Evolutionary conservation across 1,140 invertebrate genomes (phyloP), one percentile per base, ranked within the genome.

Genomic region (Aporrectodea caliginosa): DNA sequence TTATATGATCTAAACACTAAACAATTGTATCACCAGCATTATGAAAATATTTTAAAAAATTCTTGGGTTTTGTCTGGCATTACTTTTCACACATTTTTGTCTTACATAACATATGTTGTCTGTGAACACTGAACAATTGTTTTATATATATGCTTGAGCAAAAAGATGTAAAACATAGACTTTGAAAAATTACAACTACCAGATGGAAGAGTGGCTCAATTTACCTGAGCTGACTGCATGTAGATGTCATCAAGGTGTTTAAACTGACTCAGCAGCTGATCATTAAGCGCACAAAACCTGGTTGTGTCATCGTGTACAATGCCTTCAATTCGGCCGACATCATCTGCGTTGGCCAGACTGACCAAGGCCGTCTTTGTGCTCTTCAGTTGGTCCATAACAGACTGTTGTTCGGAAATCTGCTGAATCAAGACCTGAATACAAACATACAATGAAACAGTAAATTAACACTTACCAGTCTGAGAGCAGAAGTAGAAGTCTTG

Each of bases 341-440:
- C 96, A 69, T 96, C 94, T 2, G 95, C 93, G 70, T 93, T 93
- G 80, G 94, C 94, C 0, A 99, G 89, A 69, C 92, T 91, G 12
- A 94, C 91, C 0, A 99, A 88, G 34, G 95, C 95, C 83, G 94
- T 93, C 0, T 96, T 90, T 1, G 97, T 98, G 87, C 98, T 98
- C 85, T 98, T 97, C 16, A 99, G 90, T 87, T 97, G 96, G 84
- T 99, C 96, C 1, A 99, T 91, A 14, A 98, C 88, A 1, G 97
- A 96, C 86, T 96, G 96, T 86, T 98, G 95, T 84, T 98, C 95
- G 82, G 92, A 92, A 74, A 98, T 94, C 35, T 94, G 94, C 84
- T 97, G 95, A 73, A 97, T 89, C 32, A 98, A 91, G 83, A 93
- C 84, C 89, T 88, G 77, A 1, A 72, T 2, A n/a, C 70, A 72